Conservation (phyloP, 1,140 invertebrate species). For the Lepidotrigona ventralis region DNA sequence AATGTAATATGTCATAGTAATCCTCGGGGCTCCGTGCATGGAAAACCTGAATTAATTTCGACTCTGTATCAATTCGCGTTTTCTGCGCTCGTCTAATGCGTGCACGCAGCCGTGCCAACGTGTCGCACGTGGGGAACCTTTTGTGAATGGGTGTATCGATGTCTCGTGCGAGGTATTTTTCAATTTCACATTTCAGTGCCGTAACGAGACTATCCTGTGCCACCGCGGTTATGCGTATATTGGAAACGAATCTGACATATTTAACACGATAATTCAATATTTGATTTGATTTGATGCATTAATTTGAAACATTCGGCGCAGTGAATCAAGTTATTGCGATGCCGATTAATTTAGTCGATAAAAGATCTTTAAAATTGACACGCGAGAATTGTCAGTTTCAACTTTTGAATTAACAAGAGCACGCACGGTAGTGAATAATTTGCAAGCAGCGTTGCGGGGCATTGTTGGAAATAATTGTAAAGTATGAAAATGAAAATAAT, state of each 20-base stretch:
- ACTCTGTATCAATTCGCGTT: not conserved
- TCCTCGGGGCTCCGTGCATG: slow-evolving; percentile 13
- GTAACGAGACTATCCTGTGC: not conserved
- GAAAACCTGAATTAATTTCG: slow-evolving; percentile 27
- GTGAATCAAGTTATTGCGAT: no score
- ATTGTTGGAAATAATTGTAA: no score
- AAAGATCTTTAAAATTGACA: not conserved
- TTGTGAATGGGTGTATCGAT: not conserved
- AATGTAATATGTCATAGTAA: slow-evolving; percentile 38
- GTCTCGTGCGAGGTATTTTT: not conserved
- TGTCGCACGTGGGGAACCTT: not conserved
- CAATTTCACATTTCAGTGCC: not conserved
- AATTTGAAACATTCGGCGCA: no score
- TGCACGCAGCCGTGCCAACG: not conserved
- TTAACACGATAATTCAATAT: no score
- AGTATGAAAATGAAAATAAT: no score
- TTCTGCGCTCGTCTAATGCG: not conserved
- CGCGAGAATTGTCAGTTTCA: not conserved
- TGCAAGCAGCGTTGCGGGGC: no score
- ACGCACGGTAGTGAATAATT: not conserved
- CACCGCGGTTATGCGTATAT: no score
- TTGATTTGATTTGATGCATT: no score
- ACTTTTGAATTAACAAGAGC: not conserved
- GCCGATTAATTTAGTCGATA: not conserved
- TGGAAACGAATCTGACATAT: no score